Percentiles rank a stretch among this genome's conserved stretches.
These are phyloP conservation scores for Sebastes schlegelii DNA, from an alignment of 2,113 vertebrate species.

Conservation along the genomic window DNA sequence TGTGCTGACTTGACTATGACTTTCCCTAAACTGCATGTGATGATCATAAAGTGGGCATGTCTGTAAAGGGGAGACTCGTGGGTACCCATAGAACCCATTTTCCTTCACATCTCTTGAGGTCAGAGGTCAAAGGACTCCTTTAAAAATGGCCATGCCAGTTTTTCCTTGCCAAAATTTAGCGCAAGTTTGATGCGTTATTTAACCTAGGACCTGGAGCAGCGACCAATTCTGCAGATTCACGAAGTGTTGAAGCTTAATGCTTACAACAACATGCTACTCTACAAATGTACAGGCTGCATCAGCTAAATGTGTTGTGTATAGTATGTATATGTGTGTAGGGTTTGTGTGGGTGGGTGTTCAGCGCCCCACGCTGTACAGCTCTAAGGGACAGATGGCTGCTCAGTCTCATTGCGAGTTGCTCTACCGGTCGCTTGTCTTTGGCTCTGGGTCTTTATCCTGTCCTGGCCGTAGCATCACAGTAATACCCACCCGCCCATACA, in stretches of 20 bases:
- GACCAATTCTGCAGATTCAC: not conserved
- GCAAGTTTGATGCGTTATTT: no score
- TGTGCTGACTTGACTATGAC: no score
- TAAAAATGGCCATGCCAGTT: no score
- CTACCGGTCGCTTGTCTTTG: slow-evolving; percentile 66
- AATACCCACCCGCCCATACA: slow-evolving; percentile 32
- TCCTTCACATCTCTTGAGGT: no score
- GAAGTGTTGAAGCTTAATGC: not conserved
- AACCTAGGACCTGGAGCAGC: not conserved
- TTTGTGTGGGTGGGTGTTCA: slow-evolving; percentile 28
- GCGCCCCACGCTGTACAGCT: slow-evolving; percentile 43
- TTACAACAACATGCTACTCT: slow-evolving; percentile 1
- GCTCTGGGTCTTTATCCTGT: slow-evolving; percentile 75
- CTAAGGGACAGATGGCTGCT: slow-evolving; percentile 80
- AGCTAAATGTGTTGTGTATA: slow-evolving; percentile 17
- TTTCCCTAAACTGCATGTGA: no score
- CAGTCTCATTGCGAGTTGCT: slow-evolving; percentile 51
- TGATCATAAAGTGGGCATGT: no score
- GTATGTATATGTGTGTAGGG: slow-evolving; percentile 5
- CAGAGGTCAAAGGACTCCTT: no score
- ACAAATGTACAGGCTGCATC: slow-evolving; percentile 33
- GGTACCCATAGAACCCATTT: no score
- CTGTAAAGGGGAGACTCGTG: no score
- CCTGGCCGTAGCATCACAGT: slow-evolving; percentile 61
- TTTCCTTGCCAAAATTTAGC: no score